Base-by-base conservation (phyloP, 2,888 invertebrate genomes). In the Gymnoscelis rufifasciata region DNA sequence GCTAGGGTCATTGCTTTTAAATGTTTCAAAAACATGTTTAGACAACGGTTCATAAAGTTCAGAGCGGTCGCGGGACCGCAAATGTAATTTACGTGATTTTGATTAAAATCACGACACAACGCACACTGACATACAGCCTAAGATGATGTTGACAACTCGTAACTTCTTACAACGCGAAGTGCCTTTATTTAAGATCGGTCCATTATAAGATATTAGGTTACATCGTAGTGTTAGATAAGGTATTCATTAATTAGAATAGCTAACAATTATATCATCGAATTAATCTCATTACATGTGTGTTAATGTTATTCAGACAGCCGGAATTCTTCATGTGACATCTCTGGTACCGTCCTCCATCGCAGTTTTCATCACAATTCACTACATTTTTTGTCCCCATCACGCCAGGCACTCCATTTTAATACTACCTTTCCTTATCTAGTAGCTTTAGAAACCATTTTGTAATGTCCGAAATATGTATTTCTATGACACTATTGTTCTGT, bases 301-400 rank as follows among this genome's bases (percentile, higher is more conserved):
- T 35, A 39, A 52, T 56, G 45, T 49, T 47, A 48, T 54, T 43
- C 44, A 54, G 54, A 38, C 51, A 40, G 35, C 39, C 44, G 57
- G 57, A 56, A 51, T 37, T 30, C 52, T 24, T 29, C 56, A 28
- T 57, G 59, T 47, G 41, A 36, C 38, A 31, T 13, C 26, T 29
- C 50, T 52, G 59, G 59, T 59, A 59, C 38, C 26, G 33, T 39
- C 10, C 13, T 38, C 19, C 42, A 45, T 33, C n/a, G 5, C 47
- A 42, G 39, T 44, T 41, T n/a, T n/a, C 37, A 42, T 38, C 10
- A 10, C 33, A 1, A 30, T 38, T 54, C 45, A 37, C 49, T 7
- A 36, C 28, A 35, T 47, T 39, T 47, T 38, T 40, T 44, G 41
- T 33, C 15, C n/a, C 31, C 8, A 8, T 1, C 44, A 49, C 44